A percentile compares a stretch with the other conserved stretches of the same genome.
Conservation (phyloP, 2,797 vertebrate genomes). For the Enteromius treurensis region DNA sequence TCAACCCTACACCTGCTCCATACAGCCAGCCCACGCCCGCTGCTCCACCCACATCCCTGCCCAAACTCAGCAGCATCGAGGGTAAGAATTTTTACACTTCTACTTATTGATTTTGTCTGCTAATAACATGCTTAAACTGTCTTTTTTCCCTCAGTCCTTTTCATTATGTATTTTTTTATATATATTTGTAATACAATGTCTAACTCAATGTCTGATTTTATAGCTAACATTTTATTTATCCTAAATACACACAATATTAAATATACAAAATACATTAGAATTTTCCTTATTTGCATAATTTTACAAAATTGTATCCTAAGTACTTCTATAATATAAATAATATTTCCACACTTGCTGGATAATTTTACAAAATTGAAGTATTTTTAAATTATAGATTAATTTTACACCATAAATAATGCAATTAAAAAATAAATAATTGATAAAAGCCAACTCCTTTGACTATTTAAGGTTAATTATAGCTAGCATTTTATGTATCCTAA, state of each 20-base stretch:
- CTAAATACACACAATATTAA: neutral
- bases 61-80: constrained; percentile 86
- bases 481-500: neutral
- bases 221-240: neutral
- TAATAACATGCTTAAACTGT: neutral
- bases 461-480: neutral
- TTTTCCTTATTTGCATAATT: neutral
- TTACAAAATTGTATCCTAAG: neutral
- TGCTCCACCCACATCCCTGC: constrained; percentile 82
- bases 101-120: neutral
- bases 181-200: neutral
- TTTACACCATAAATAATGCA: neutral
- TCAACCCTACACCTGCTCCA: constrained; percentile 84
- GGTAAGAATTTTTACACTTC: constrained; percentile 73
- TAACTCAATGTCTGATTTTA: neutral
- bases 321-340: neutral
- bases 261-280: too few relatives aligned
- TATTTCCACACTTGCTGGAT: neutral
- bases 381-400: neutral
- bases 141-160: neutral
- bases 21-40: constrained; percentile 81
- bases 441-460: neutral
- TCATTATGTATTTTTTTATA: neutral
- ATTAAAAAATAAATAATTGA: neutral
- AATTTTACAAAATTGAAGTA: neutral